A percentile compares a stretch with the other conserved stretches of the same genome.
Evolutionary conservation across 1,140 invertebrate genomes (phyloP).

Genomic region (Pemphigus obesinymphae): DNA sequence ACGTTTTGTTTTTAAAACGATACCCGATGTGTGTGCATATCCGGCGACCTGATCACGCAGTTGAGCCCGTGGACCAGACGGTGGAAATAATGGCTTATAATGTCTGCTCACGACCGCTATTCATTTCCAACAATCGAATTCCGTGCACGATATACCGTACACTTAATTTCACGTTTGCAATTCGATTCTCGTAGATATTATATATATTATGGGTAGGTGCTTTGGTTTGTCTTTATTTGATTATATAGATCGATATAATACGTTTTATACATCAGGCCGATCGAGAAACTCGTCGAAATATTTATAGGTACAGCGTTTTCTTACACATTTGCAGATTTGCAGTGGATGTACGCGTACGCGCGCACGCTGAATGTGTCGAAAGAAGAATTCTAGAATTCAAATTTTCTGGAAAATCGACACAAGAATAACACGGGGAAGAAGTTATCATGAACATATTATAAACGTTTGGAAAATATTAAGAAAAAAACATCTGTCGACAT

Average conservation of each 20-base stretch:
- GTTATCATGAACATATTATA: too few species aligned
- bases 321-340: background rate
- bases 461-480: too few species aligned
- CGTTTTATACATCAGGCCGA: background rate
- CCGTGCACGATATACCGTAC: conserved; percentile 18
- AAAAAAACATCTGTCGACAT: too few species aligned
- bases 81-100: background rate
- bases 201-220: background rate
- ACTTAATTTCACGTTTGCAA: background rate
- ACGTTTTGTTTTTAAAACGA: background rate
- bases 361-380: too few species aligned
- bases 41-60: background rate
- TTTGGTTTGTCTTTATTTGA: background rate
- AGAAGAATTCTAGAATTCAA: too few species aligned
- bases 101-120: conserved; percentile 2
- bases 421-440: too few species aligned
- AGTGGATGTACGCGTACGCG: too few species aligned
- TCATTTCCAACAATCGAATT: conserved; percentile 23
- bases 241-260: background rate
- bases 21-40: background rate
- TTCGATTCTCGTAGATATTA: background rate
- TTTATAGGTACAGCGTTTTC: background rate
- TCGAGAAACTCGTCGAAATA: background rate
- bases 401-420: too few species aligned
- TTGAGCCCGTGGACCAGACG: background rate